These are phyloP conservation scores for Dilophus febrilis DNA, from an alignment of 2,888 invertebrate genomes.

Conservation along the genomic window DNA sequence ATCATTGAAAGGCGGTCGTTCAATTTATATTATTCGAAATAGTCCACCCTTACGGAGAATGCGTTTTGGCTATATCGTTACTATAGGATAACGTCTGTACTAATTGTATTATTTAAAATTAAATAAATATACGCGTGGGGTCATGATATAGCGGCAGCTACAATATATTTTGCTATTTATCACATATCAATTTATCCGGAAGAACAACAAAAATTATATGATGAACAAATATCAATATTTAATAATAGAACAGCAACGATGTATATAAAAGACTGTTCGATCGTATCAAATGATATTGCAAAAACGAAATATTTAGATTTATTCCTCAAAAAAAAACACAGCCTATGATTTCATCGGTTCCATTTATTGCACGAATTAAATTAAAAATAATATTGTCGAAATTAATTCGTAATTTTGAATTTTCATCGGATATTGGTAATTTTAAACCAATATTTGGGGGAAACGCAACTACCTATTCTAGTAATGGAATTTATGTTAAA, in stretches of 20 bases:
- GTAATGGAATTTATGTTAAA: too few relatives aligned
- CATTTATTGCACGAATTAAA: constrained; percentile 20
- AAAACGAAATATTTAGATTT: constrained; percentile 25
- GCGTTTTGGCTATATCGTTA: too few relatives aligned
- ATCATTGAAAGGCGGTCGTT: too few relatives aligned
- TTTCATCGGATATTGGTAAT: too few relatives aligned
- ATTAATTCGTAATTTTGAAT: constrained; percentile 32
- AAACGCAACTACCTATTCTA: too few relatives aligned
- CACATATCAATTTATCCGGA: constrained; percentile 34
- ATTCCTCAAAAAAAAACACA: constrained; percentile 23
- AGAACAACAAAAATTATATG: constrained; percentile 31
- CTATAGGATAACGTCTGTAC: too few relatives aligned
- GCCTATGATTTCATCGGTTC: constrained; percentile 25
- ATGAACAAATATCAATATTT: constrained; percentile 17
- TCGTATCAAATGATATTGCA: constrained; percentile 20
- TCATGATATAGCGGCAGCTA: constrained; percentile 42
- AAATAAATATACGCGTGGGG: constrained; percentile 32
- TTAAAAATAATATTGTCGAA: too few relatives aligned
- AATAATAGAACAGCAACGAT: constrained; percentile 14
- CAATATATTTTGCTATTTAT: constrained; percentile 33
- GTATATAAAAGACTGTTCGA: constrained; percentile 19
- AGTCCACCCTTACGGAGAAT: too few relatives aligned
- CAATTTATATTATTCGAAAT: too few relatives aligned
- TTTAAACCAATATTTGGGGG: too few relatives aligned
- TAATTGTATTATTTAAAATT: too few relatives aligned